phyloP scores from a whole-genome alignment of 2,888 invertebrate genomes.

The Cordilura impudica region DNA sequence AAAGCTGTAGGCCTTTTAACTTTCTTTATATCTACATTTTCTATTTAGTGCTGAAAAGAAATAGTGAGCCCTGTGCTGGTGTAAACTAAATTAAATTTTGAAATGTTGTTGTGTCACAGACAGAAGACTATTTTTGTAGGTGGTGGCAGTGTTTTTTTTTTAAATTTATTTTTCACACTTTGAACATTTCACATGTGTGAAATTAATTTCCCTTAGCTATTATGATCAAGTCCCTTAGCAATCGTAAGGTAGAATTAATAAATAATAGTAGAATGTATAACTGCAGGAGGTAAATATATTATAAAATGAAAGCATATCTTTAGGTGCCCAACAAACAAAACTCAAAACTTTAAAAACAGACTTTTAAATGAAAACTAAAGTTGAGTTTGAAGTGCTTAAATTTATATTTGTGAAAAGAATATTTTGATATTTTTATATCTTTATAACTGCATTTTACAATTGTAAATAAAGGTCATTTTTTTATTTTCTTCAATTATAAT shows the following conservation, averaged over 20 bases:
- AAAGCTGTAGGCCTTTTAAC: too few relatives aligned
- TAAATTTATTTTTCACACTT: neutral
- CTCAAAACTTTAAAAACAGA: neutral
- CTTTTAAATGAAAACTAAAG: neutral
- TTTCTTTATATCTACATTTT: too few relatives aligned
- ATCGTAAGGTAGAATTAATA: constrained; percentile 14
- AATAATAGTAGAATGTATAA: neutral
- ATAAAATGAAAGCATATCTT: neutral
- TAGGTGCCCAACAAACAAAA: neutral
- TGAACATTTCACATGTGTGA: neutral
- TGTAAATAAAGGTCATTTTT: constrained; percentile 29
- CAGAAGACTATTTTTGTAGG: neutral
- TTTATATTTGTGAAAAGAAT: too few relatives aligned
- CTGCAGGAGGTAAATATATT: neutral
- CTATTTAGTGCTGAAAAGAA: too few relatives aligned
- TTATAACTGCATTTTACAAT: neutral
- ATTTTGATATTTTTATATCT: neutral
- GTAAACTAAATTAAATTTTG: neutral
- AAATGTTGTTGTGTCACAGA: neutral
- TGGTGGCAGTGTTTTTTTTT: too few relatives aligned
- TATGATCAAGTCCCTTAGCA: constrained; percentile 37
- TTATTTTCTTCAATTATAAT: constrained; percentile 8
- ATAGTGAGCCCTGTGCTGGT: neutral
- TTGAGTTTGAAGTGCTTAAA: too few relatives aligned
- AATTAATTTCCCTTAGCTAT: constrained; percentile 47